Evolutionary conservation across 2,113 vertebrate genomes (phyloP).

Genomic region (Phoenicopterus ruber): DNA sequence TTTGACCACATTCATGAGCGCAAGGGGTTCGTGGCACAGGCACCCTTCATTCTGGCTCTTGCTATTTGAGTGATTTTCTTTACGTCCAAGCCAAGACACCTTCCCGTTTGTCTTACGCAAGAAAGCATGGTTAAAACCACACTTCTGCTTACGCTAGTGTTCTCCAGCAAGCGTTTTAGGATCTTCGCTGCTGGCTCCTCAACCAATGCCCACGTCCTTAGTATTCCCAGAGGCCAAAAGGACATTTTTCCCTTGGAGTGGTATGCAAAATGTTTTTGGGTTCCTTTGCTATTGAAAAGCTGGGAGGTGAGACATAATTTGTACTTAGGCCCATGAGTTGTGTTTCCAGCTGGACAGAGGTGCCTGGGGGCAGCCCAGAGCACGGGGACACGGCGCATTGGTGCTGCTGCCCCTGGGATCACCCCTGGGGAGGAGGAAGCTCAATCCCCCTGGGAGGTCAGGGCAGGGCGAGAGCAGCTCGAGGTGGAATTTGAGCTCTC

Average conservation of each 20-base stretch:
- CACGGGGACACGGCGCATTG: accelerated
- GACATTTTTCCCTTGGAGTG: background rate
- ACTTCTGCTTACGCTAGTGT: background rate
- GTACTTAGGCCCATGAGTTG: background rate
- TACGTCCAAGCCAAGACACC: background rate
- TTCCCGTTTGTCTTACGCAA: background rate
- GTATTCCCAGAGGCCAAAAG: background rate
- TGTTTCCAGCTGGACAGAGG: background rate
- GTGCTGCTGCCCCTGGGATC: background rate
- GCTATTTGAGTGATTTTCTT: background rate
- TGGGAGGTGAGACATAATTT: background rate
- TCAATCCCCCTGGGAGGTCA: background rate
- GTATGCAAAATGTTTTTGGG: background rate
- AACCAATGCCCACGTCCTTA: background rate
- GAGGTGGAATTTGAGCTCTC: background rate
- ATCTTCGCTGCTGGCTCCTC: background rate
- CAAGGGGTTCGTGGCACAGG: background rate
- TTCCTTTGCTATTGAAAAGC: background rate
- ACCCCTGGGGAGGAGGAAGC: background rate
- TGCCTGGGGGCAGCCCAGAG: background rate
- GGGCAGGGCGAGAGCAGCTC: background rate
- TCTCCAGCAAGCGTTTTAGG: background rate
- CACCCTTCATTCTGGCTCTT: background rate
- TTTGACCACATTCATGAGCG: background rate
- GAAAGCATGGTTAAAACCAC: background rate